A percentile compares a stretch with the other conserved stretches of the same genome.
phyloP scores from a whole-genome alignment of 1,140 invertebrate genomes.

The Lepidotrigona ventralis region DNA sequence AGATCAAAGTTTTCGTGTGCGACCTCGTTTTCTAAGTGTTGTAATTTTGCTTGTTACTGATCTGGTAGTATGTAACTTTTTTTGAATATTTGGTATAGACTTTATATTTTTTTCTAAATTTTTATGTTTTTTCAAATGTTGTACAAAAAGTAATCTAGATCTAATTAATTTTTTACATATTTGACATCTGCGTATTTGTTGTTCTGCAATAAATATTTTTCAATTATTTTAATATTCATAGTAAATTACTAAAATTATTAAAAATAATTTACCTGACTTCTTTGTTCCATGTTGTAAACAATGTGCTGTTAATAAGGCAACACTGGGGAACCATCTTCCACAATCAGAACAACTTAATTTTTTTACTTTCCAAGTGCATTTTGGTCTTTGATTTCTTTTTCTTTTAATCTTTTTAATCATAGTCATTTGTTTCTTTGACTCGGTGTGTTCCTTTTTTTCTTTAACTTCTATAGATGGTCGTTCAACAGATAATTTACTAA shows the following conservation, averaged over 20 bases:
- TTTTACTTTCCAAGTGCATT: slow-evolving; percentile 61
- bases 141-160: slow-evolving; percentile 60
- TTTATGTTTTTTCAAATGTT: slow-evolving; percentile 62
- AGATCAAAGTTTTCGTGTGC: slow-evolving; percentile 66
- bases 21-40: slow-evolving; percentile 59
- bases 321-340: slow-evolving; percentile 70
- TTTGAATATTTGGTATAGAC: slow-evolving; percentile 47
- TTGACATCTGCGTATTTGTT: slow-evolving; percentile 59
- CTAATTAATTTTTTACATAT: slow-evolving; percentile 65
- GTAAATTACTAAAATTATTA: slow-evolving; percentile 11
- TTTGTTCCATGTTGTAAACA: slow-evolving; percentile 71
- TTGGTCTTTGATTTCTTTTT: slow-evolving; percentile 42
- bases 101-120: slow-evolving; percentile 37
- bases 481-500: slow-evolving; percentile 36
- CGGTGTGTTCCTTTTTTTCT: slow-evolving; percentile 34
- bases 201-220: slow-evolving; percentile 52
- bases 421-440: slow-evolving; percentile 24
- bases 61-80: slow-evolving; percentile 56
- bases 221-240: neutral
- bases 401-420: slow-evolving; percentile 43
- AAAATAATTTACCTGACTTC: slow-evolving; percentile 66
- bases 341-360: slow-evolving; percentile 70
- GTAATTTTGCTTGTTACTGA: slow-evolving; percentile 57
- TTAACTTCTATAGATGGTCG: slow-evolving; percentile 31
- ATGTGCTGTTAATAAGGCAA: slow-evolving; percentile 65